Evolutionary conservation across 2,797 vertebrate species (phyloP), one percentile per base, ranked within the genome.

Genomic region (Hephaestus fuliginosus): DNA sequence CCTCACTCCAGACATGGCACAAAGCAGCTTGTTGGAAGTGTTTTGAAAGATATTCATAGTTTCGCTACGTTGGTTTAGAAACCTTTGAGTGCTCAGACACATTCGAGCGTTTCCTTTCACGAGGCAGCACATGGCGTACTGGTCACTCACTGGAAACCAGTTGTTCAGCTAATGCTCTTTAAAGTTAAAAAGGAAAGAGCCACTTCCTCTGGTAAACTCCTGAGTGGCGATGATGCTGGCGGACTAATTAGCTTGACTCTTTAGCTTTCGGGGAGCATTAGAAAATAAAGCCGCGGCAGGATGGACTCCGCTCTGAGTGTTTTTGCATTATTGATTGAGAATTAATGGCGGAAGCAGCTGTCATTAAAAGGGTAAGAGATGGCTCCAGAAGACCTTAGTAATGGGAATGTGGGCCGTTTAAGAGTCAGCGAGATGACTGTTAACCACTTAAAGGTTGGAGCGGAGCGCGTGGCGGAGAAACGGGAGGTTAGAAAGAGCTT

Each of bases 291-390:
- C 84, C 55, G 88, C 82, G 88, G 91, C 91, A 90, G 91, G 88
- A 92, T 91, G 90, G 93, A 90, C 88, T 74, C 48, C 12, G 73
- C 81, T 90, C 79, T 86, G 90, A 90, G 89, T 91, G 89, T 92
- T 91, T 92, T 85, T 92, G 89, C 91, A 93, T 93, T 94, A 94
- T 94, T 92, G 93, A 94, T 94, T 86, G 85, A 83, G 91, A 90
- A 93, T 94, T 93, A 94, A 93, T 93, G 93, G 91, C 87, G 91
- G 93, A 94, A 92, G 87, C 88, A 88, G 92, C 89, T 90, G 91
- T 94, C 92, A 89, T 90, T 92, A 92, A 90, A 86, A 91, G 90
- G 82, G 25, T 84, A 90, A 89, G 76, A 80, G 86, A 90, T 88
- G 90, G 81, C 81, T 88, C 72, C 83, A 91, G 86, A 88, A 91